These are phyloP conservation scores for Rhinopomastus cyanomelas DNA, from an alignment of 2,113 vertebrate genomes.

Conservation along the genomic window DNA sequence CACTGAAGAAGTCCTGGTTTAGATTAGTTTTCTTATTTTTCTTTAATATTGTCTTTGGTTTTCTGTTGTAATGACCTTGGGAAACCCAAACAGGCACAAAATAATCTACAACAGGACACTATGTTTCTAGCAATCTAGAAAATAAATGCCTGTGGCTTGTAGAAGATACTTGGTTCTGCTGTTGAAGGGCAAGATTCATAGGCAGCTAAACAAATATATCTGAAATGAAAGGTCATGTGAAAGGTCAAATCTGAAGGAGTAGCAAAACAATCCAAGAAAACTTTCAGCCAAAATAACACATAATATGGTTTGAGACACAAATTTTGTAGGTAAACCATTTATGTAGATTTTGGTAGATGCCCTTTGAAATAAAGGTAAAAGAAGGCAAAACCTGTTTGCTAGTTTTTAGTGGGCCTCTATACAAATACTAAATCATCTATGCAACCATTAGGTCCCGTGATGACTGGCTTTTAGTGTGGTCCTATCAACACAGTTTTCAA, in stretches of 20 bases:
- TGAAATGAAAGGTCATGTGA: background rate
- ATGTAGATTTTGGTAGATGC: background rate
- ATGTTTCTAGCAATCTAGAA: background rate
- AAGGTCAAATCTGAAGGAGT: background rate
- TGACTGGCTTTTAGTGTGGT: background rate
- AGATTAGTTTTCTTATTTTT: too few species aligned
- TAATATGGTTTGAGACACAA: background rate
- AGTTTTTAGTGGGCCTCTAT: background rate
- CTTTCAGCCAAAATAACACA: background rate
- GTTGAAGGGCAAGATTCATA: background rate
- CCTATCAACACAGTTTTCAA: background rate
- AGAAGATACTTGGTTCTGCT: background rate
- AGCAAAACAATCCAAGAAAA: background rate
- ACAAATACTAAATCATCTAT: background rate
- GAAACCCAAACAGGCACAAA: too few species aligned
- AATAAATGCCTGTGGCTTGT: background rate
- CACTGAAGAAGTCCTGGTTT: background rate
- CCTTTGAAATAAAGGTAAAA: background rate
- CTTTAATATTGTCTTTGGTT: too few species aligned
- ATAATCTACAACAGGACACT: too few species aligned
- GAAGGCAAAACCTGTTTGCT: background rate
- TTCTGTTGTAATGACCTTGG: too few species aligned
- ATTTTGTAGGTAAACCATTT: background rate
- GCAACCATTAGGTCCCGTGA: background rate
- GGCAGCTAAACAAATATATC: background rate